Evolutionary conservation across 37 sponge, comb jelly and placozoan genomes (phyloP).

Genomic region (Aphrocallistes beatrix): DNA sequence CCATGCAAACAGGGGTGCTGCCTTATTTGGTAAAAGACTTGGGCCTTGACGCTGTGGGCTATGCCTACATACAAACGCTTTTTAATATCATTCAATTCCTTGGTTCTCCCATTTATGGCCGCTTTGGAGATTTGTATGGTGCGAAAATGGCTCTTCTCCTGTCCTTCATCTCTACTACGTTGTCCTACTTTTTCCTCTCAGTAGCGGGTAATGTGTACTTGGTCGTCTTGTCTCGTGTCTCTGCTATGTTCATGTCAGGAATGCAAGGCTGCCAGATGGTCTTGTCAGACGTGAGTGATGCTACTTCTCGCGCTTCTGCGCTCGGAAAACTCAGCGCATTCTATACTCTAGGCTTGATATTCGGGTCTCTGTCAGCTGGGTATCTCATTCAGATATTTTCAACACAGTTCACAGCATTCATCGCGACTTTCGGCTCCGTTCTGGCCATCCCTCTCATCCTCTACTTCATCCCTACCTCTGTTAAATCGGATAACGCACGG

Average conservation of each 20-base stretch:
- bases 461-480: neutral
- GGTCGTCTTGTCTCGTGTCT: neutral
- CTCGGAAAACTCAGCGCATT: neutral
- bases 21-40: conserved; percentile 21
- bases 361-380: neutral
- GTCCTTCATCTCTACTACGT: neutral
- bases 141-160: neutral
- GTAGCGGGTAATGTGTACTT: neutral
- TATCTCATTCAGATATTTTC: neutral
- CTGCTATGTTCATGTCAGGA: neutral
- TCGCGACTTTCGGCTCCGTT: neutral
- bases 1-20: conserved; percentile 61
- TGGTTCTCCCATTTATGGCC: neutral
- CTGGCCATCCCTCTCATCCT: neutral
- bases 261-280: conserved; percentile 14
- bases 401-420: neutral
- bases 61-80: neutral
- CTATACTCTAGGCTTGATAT: neutral
- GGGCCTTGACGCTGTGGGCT: neutral
- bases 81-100: neutral
- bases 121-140: neutral
- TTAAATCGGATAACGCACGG: neutral
- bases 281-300: neutral
- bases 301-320: neutral
- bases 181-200: neutral